Evolutionary conservation across 2,888 invertebrate genomes (phyloP).

Genomic region (Hypercompe scribonia): DNA sequence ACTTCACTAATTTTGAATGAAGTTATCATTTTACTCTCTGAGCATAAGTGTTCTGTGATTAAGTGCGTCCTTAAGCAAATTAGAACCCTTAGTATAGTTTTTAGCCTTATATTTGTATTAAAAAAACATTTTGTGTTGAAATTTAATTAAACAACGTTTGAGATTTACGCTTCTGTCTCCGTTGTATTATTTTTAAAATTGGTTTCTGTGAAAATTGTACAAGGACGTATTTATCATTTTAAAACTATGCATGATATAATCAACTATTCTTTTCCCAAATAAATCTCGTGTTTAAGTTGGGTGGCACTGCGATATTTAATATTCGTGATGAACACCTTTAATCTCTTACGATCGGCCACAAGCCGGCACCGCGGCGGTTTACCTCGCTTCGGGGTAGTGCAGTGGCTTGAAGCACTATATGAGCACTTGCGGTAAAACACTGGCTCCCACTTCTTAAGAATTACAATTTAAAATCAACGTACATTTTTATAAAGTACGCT

Average conservation of each 20-base stretch:
- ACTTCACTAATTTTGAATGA: too few relatives aligned
- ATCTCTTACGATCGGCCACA: constrained; percentile 54
- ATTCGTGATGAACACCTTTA: constrained; percentile 49
- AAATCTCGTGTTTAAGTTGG: background rate
- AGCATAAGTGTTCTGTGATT: too few relatives aligned
- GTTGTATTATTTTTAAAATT: background rate
- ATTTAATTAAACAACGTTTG: background rate
- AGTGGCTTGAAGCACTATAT: constrained; percentile 55
- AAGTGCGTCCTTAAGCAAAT: background rate
- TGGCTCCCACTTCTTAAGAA: constrained; percentile 34
- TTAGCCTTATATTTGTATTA: too few relatives aligned
- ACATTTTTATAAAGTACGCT: background rate
- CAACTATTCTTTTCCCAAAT: background rate
- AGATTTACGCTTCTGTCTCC: background rate
- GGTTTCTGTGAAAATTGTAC: background rate
- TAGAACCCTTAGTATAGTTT: too few relatives aligned
- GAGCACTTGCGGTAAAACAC: constrained; percentile 48
- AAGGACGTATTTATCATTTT: background rate
- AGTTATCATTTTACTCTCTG: too few relatives aligned
- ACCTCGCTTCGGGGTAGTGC: constrained; percentile 31
- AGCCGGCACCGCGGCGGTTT: constrained; percentile 35
- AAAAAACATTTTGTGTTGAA: too few relatives aligned
- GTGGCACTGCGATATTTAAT: constrained; percentile 50
- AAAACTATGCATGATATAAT: background rate
- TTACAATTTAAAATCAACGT: background rate